Percentiles rank a stretch among this genome's conserved stretches.
phyloP scores from a whole-genome alignment of 2,888 invertebrate species.

The Drosophila longiperda region DNA sequence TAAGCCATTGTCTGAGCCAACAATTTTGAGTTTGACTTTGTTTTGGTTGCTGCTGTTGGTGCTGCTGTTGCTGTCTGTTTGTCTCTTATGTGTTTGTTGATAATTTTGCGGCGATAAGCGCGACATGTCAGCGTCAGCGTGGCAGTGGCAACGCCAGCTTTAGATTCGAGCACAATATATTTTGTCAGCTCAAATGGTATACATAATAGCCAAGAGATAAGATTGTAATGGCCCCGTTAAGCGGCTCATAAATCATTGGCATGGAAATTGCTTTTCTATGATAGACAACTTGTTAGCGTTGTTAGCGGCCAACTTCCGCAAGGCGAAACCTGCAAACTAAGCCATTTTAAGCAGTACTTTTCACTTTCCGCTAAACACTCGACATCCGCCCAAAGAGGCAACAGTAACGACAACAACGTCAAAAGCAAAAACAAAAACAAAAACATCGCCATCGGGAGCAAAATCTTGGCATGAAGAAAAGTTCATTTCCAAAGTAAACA shows the following conservation, averaged over 20 bases:
- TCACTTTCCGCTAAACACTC: slow-evolving; percentile 81
- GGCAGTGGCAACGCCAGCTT: slow-evolving; percentile 65
- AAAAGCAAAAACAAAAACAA: slow-evolving; percentile 17
- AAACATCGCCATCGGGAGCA: slow-evolving; percentile 31
- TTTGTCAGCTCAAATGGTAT: slow-evolving; percentile 81
- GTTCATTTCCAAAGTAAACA: slow-evolving; percentile 74
- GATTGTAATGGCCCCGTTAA: slow-evolving; percentile 79
- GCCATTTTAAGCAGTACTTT: slow-evolving; percentile 81
- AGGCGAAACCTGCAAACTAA: slow-evolving; percentile 79
- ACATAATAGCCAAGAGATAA: slow-evolving; percentile 77
- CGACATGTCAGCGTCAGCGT: slow-evolving; percentile 79
- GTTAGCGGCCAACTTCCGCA: slow-evolving; percentile 68
- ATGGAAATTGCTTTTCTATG: slow-evolving; percentile 81
- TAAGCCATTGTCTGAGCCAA: slow-evolving; percentile 48
- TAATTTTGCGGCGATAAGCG: slow-evolving; percentile 80
- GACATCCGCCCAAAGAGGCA: slow-evolving; percentile 64
- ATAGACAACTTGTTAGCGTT: slow-evolving; percentile 75
- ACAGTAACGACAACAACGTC: slow-evolving; percentile 27
- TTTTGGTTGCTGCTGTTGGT: slow-evolving; percentile 19
- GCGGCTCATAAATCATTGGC: slow-evolving; percentile 81
- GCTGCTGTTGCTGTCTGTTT: slow-evolving; percentile 42
- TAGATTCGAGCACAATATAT: slow-evolving; percentile 80
- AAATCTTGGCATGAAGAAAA: slow-evolving; percentile 62
- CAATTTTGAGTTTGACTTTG: slow-evolving; percentile 45
- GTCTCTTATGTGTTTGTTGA: slow-evolving; percentile 67